phyloP scores from a whole-genome alignment of 1,140 invertebrate species.

The Drosophila bipectinata region DNA sequence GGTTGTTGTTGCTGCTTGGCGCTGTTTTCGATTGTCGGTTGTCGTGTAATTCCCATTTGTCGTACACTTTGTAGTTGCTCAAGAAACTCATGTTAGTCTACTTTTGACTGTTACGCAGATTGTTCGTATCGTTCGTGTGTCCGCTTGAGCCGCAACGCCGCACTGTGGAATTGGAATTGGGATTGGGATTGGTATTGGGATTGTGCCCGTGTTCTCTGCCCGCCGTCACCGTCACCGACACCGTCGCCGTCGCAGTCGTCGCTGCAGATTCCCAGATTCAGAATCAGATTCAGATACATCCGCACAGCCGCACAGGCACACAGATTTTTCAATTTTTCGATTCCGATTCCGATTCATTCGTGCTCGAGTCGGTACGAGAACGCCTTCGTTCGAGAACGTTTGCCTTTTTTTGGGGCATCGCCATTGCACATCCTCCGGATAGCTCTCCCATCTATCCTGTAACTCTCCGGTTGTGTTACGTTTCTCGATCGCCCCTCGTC shows the following conservation, averaged over 20 bases:
- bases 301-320: slow-evolving; percentile 3
- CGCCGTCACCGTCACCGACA: slow-evolving; percentile 24
- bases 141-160: slow-evolving; percentile 29
- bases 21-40: slow-evolving; percentile 82
- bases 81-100: slow-evolving; percentile 84
- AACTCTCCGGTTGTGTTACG: slow-evolving; percentile 8
- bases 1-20: slow-evolving; percentile 68
- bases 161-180: slow-evolving; percentile 30
- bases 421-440: slow-evolving; percentile 37
- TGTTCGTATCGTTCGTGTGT: slow-evolving; percentile 75
- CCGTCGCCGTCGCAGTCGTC: slow-evolving; percentile 32
- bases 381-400: slow-evolving; percentile 5
- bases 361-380: slow-evolving; percentile 8
- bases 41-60: slow-evolving; percentile 84
- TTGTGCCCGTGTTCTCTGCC: slow-evolving; percentile 36
- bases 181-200: slow-evolving; percentile 1
- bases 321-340: neutral
- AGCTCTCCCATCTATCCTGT: slow-evolving; percentile 2
- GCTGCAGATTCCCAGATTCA: slow-evolving; percentile 32
- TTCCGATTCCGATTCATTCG: slow-evolving; percentile 4
- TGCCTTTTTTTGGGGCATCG: neutral
- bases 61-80: slow-evolving; percentile 84
- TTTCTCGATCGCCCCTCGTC: slow-evolving; percentile 1
- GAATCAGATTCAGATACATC: slow-evolving; percentile 17
- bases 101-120: slow-evolving; percentile 84